Percentiles rank a stretch among this genome's conserved stretches.
These are phyloP conservation scores for Arvicanthis niloticus DNA, from an alignment of 2,113 vertebrate species.

Conservation along the genomic window DNA sequence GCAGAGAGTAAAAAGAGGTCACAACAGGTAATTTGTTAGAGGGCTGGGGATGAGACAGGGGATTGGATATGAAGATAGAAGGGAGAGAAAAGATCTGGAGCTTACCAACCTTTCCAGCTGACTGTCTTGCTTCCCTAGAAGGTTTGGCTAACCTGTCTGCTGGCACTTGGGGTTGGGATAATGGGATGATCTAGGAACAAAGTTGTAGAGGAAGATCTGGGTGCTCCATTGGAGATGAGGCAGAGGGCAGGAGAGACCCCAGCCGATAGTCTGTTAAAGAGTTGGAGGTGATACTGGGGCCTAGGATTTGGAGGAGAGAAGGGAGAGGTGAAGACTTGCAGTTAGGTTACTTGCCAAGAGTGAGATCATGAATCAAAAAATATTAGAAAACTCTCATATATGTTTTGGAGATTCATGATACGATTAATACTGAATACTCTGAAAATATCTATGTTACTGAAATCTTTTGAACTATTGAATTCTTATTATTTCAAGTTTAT, in stretches of 20 bases:
- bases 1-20: not conserved
- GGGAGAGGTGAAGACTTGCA: not conserved
- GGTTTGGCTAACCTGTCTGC: not conserved
- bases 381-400: not conserved
- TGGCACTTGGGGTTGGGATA: too few relatives aligned
- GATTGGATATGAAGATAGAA: not conserved
- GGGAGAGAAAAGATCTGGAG: not conserved
- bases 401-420: conserved; percentile 6
- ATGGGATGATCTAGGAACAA: not conserved
- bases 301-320: not conserved
- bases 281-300: not conserved
- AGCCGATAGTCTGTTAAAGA: not conserved
- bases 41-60: too few relatives aligned
- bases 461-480: not conserved
- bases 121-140: not conserved
- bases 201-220: not conserved
- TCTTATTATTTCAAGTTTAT: not conserved
- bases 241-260: not conserved
- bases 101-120: not conserved
- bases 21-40: not conserved
- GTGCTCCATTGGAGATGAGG: not conserved
- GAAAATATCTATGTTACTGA: not conserved
- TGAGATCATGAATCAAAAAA: not conserved
- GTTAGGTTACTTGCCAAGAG: not conserved
- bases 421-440: not conserved